phyloP scores from a whole-genome alignment of 2,797 vertebrate genomes.

The Semotilus atromaculatus region DNA sequence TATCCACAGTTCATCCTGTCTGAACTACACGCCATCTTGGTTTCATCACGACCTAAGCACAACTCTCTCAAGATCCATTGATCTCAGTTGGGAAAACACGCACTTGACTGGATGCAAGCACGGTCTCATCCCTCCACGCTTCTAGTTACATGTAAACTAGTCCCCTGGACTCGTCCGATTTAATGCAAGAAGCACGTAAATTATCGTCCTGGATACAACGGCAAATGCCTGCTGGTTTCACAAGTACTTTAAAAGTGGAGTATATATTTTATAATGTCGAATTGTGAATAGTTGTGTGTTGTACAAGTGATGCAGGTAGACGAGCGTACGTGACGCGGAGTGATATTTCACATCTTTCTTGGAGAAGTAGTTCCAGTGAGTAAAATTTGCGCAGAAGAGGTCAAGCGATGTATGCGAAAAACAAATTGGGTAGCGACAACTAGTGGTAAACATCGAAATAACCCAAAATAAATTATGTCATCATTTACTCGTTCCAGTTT shows the following conservation, averaged over 20 bases:
- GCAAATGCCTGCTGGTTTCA: neutral
- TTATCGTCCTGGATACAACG: neutral
- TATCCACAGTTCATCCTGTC: constrained; percentile 77
- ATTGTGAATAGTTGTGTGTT: neutral
- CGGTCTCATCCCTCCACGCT: constrained; percentile 55
- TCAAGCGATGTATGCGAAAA: constrained; percentile 9
- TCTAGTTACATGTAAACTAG: constrained; percentile 54
- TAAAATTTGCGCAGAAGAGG: constrained; percentile 56
- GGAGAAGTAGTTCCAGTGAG: constrained; percentile 55
- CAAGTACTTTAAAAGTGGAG: neutral
- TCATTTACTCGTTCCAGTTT: neutral
- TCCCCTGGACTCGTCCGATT: constrained; percentile 38
- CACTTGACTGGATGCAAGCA: constrained; percentile 47
- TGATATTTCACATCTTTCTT: constrained; percentile 55
- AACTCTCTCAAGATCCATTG: constrained; percentile 66
- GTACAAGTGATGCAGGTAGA: constrained; percentile 56
- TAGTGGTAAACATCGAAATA: constrained; percentile 1
- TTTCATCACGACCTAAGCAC: constrained; percentile 82
- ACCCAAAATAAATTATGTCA: neutral
- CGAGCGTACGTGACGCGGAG: constrained; percentile 59
- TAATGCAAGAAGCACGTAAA: neutral
- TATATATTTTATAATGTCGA: neutral
- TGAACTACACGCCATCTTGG: constrained; percentile 85
- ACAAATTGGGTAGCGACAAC: constrained; percentile 32
- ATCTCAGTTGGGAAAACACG: constrained; percentile 49